Base-by-base conservation (phyloP, 2,113 vertebrate genomes). In the Phaethon lepturus region DNA sequence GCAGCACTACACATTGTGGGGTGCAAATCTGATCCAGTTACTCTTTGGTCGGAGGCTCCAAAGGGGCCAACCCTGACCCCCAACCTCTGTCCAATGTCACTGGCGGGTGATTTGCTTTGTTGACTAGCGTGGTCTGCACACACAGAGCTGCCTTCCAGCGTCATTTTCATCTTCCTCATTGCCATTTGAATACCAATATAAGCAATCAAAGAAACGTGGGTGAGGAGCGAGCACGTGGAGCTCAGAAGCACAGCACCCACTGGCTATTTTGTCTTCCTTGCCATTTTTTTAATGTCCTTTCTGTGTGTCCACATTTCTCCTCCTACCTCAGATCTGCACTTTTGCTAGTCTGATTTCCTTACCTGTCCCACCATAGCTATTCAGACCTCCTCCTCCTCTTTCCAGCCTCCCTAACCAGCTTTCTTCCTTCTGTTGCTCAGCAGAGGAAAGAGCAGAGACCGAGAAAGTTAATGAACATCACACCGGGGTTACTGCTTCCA, bases 161-260 rank as follows among this genome's bases (percentile, higher is more conserved):
- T 31, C 38, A 5, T 17, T 60, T 62, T 35, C 66, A 13, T 35
- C 35, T 29, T 79, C 69, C 53, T 40, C n/a, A 1, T n/a, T 73
- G 86, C 66, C 35, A 38, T 4, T 2, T 80, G 38, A 55, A 44
- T 7, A 13, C 13, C 52, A 38, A 7, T 7, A 13, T 2, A 18
- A 47, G 35, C 16, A 75, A 68, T 1, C 35, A 85, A 19, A 45
- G 35, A 28, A 60, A 47, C 0, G 0, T 2, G 13, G 2, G 16
- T 11, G 19, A 73, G 49, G 20, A 69, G 29, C 0, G 0, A 24
- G 31, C 20, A 6, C 0, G 2, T 6, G 15, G 7, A 33, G 23
- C 33, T 86, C 50, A 38, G 7, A 29, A n/a, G 3, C 66, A 49
- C 29, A 52, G 71, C 31, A 40, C 4, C 55, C 73, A 6, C 26